Base-by-base conservation (phyloP, 2,797 vertebrate species). In the Sebastes cheni region DNA sequence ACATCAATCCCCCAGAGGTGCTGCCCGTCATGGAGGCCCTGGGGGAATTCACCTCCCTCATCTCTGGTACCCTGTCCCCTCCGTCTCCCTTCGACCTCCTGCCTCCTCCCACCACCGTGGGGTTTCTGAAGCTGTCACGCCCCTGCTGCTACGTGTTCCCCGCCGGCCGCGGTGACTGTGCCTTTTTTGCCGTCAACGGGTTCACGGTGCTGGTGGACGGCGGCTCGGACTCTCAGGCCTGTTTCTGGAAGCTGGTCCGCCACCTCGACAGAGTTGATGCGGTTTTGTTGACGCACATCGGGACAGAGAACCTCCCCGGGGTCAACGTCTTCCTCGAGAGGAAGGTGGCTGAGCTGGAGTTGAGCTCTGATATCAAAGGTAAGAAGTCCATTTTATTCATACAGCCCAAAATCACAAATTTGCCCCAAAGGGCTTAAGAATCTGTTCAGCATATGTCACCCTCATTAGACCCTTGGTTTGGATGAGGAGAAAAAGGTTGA, bases 71-170 rank as follows among this genome's bases (percentile, higher is more conserved):
- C 60, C 76, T 94, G 8, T 87, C 96, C 84, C 95, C 96, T 0
- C 93, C 90, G 0, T 97, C 97, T 0, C 96, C 97, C 58, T 99
- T 99, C 0, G 98, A 99, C 79, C 95, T 99, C 25, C 95, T 99
- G n/a, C 97, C 98, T 74, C 97, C 98, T 0, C 98, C 98, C 0
- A 94, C 95, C 73, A 97, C 97, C 0, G 97, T 98, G 0, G 98
- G 98, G 1, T 99, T 99, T 91, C 95, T 99, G n/a, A 97, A 98
- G 85, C 95, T 99, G 23, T 97, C 97, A 56, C 97, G 96, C 29
- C 98, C 98, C 4, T 99, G 98, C 96, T 99, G 98, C 94, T 99
- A 99, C 6, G 93, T 99, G 82, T 99, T 99, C 83, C 98, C 98
- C 0, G 98, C 98, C 0, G 98, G 98, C 16, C 94, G 97, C 0